Percentiles rank a stretch among this genome's conserved stretches.
Evolutionary conservation across 2,888 invertebrate species (phyloP).

Genomic region (Apocheima hispidaria): DNA sequence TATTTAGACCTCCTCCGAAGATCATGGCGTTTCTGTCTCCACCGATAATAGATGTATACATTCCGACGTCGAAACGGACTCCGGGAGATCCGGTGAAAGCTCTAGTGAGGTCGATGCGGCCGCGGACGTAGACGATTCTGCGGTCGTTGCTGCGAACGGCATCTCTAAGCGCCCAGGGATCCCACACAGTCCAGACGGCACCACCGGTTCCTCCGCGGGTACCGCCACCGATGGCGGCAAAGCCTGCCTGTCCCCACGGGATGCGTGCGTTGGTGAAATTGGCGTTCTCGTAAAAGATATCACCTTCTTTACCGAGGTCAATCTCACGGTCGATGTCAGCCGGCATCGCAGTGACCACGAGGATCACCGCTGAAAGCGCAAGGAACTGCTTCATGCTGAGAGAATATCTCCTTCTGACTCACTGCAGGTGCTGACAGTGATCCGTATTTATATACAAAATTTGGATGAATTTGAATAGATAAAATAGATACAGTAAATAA

Average conservation of each 20-base stretch:
- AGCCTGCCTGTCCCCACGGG: neutral
- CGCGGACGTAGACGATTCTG: slow-evolving; percentile 32
- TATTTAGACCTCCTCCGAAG: slow-evolving; percentile 25
- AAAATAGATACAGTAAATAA: no score
- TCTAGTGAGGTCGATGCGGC: slow-evolving; percentile 32
- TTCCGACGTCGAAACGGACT: slow-evolving; percentile 18
- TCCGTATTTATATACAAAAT: neutral
- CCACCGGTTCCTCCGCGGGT: slow-evolving; percentile 33
- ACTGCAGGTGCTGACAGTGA: neutral
- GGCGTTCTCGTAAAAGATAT: neutral
- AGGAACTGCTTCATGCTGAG: slow-evolving; percentile 27
- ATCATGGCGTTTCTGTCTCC: slow-evolving; percentile 30
- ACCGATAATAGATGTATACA: slow-evolving; percentile 29
- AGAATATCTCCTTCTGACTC: neutral
- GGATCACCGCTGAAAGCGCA: slow-evolving; percentile 11
- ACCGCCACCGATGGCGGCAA: slow-evolving; percentile 8
- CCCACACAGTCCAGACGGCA: slow-evolving; percentile 36
- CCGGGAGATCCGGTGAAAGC: slow-evolving; percentile 33
- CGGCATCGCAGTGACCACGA: slow-evolving; percentile 25
- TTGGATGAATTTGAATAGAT: no score
- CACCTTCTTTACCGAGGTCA: neutral
- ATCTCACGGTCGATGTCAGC: no score
- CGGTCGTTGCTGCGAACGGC: slow-evolving; percentile 11
- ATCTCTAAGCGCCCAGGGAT: slow-evolving; percentile 32
- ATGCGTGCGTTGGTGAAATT: neutral